Conservation (phyloP, 2,797 vertebrate genomes). For the Sebastes elongatus region DNA sequence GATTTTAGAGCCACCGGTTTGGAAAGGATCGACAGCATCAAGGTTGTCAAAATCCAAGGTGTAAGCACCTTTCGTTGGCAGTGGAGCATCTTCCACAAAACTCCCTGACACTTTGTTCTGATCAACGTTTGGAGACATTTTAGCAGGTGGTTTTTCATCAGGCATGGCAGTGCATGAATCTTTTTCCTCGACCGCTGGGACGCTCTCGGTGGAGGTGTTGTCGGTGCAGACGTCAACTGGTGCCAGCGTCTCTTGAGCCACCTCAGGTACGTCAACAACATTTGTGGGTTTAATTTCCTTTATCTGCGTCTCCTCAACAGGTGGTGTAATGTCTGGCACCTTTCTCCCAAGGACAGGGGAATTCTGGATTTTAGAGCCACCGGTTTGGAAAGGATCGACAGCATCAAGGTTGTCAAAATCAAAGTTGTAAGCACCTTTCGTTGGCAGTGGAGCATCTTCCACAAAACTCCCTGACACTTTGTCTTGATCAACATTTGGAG, state of each 20-base stretch:
- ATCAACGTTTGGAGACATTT: background rate
- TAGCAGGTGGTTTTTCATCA: slow-evolving; percentile 32
- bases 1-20: slow-evolving; percentile 69
- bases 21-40: slow-evolving; percentile 74
- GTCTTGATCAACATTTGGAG: background rate
- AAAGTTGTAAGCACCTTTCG: slow-evolving; percentile 65
- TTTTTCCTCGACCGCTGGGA: background rate
- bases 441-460: slow-evolving; percentile 63
- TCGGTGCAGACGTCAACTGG: slow-evolving; percentile 60
- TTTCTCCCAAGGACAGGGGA: slow-evolving; percentile 57
- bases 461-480: slow-evolving; percentile 21
- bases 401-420: slow-evolving; percentile 72
- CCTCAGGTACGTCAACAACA: background rate
- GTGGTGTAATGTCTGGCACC: background rate
- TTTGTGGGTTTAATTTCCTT: background rate
- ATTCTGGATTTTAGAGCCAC: slow-evolving; percentile 72
- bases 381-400: slow-evolving; percentile 75
- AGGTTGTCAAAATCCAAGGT: slow-evolving; percentile 73
- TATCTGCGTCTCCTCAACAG: slow-evolving; percentile 57
- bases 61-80: slow-evolving; percentile 58
- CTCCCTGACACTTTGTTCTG: slow-evolving; percentile 12
- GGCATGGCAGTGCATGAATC: slow-evolving; percentile 15
- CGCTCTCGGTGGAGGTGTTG: slow-evolving; percentile 71
- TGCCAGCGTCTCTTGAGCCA: background rate
- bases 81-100: slow-evolving; percentile 64